Evolutionary conservation across 2,888 invertebrate species (phyloP).

Genomic region (Axea sp.): DNA sequence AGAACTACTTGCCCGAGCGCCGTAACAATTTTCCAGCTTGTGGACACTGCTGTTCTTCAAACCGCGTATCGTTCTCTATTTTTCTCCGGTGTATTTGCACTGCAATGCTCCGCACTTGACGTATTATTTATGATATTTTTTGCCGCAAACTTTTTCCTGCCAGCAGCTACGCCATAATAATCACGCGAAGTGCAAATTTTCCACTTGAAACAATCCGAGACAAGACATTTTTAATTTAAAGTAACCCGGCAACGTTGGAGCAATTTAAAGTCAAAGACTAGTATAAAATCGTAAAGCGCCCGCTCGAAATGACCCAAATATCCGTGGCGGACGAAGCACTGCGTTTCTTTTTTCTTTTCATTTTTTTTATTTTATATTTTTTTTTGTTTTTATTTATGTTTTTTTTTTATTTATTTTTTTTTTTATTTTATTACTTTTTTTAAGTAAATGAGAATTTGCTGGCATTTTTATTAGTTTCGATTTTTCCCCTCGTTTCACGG

Average conservation of each 20-base stretch:
- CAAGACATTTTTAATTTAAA: slow-evolving; percentile 38
- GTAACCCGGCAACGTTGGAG: slow-evolving; percentile 1
- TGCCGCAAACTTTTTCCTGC: slow-evolving; percentile 30
- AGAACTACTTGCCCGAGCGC: slow-evolving; percentile 42
- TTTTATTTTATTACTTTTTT: no score
- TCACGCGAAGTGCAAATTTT: slow-evolving; percentile 38
- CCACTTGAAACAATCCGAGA: slow-evolving; percentile 42
- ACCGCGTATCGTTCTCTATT: slow-evolving; percentile 44
- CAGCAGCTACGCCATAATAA: slow-evolving; percentile 29
- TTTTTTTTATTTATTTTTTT: no score
- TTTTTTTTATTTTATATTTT: no score
- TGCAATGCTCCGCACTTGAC: slow-evolving; percentile 37
- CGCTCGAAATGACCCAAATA: slow-evolving; percentile 21
- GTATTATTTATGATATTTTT: slow-evolving; percentile 48
- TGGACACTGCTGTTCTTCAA: slow-evolving; percentile 51
- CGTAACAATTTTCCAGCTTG: slow-evolving; percentile 57
- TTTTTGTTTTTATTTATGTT: no score
- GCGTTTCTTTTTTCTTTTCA: not conserved
- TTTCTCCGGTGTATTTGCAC: slow-evolving; percentile 29
- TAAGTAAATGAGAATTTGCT: no score
- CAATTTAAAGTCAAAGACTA: slow-evolving; percentile 18
- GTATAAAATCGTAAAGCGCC: slow-evolving; percentile 10
- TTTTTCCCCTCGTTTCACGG: no score
- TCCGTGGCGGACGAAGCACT: not conserved
- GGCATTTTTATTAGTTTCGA: slow-evolving; percentile 9